These are phyloP conservation scores for Cassiopea andromeda DNA, from an alignment of 30 jellyfish, hydroid and myxozoan species.

Conservation along the genomic window DNA sequence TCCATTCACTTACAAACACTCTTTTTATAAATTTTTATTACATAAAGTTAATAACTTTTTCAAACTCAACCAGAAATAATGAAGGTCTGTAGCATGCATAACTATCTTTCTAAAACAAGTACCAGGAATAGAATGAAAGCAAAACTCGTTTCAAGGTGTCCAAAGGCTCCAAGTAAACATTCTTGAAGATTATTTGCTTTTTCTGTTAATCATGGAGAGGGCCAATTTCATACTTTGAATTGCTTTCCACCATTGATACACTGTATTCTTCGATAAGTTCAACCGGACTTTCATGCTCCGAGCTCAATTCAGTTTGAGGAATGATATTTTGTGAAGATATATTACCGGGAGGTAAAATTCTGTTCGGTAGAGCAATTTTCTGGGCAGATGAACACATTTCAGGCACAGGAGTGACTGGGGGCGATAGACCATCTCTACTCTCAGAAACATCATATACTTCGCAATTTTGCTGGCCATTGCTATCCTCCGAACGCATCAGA, in stretches of 20 bases:
- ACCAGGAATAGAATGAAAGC: too few species aligned
- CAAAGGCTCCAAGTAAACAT: too few species aligned
- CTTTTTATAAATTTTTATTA: too few species aligned
- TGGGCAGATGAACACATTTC: neutral
- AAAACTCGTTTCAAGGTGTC: too few species aligned
- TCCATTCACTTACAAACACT: too few species aligned
- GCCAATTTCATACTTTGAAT: neutral
- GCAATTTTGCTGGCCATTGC: neutral
- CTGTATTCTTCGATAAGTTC: neutral
- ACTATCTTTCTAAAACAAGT: too few species aligned
- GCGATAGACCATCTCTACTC: neutral
- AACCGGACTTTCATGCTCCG: neutral
- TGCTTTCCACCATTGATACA: slow-evolving; percentile 2
- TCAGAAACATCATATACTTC: neutral
- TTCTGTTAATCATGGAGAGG: neutral
- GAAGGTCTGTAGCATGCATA: too few species aligned
- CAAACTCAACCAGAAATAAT: too few species aligned
- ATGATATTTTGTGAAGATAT: neutral
- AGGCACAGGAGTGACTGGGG: neutral
- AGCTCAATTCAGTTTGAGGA: neutral
- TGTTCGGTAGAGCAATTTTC: neutral
- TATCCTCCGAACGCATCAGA: slow-evolving; percentile 25
- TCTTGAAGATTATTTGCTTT: too few species aligned
- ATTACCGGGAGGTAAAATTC: neutral
- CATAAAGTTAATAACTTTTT: too few species aligned